Evolutionary conservation across 2,113 vertebrate genomes (phyloP).

Genomic region (Stigmatopora argus): DNA sequence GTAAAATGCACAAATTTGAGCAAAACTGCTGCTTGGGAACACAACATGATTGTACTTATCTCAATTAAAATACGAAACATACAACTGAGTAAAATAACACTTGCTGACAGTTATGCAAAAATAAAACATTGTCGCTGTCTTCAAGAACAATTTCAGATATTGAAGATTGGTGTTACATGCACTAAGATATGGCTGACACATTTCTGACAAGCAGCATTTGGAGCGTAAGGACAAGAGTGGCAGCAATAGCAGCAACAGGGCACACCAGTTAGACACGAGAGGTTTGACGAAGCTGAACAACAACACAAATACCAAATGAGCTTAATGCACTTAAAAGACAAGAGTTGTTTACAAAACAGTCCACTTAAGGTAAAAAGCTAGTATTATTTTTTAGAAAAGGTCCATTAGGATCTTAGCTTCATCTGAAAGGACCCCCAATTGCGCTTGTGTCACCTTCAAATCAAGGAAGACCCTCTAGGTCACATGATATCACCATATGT

Average conservation of each 20-base stretch:
- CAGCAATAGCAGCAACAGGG: constrained; percentile 66
- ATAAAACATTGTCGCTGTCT: constrained; percentile 50
- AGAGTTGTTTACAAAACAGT: constrained; percentile 49
- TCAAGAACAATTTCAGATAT: constrained; percentile 38
- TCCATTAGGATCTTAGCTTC: constrained; percentile 9
- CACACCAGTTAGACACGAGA: constrained; percentile 31
- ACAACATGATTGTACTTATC: constrained; percentile 63
- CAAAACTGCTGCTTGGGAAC: constrained; percentile 60
- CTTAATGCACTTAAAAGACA: constrained; percentile 47
- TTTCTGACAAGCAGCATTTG: constrained; percentile 69
- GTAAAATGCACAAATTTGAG: constrained; percentile 66
- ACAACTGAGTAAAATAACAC: constrained; percentile 51
- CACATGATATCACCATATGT: constrained; percentile 1
- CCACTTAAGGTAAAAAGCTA: constrained; percentile 44
- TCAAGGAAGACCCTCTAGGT: constrained; percentile 25
- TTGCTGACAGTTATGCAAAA: constrained; percentile 53
- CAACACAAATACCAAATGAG: constrained; percentile 32
- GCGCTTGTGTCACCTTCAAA: constrained; percentile 19
- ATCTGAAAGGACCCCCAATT: constrained; percentile 9
- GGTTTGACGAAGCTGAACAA: constrained; percentile 23
- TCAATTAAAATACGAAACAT: constrained; percentile 55
- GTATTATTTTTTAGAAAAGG: constrained; percentile 20
- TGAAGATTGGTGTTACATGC: constrained; percentile 51
- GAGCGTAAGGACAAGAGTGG: constrained; percentile 57
- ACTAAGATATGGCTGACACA: constrained; percentile 65